Conservation (phyloP, 2,888 invertebrate species). For the Hypselothyrea guttata region DNA sequence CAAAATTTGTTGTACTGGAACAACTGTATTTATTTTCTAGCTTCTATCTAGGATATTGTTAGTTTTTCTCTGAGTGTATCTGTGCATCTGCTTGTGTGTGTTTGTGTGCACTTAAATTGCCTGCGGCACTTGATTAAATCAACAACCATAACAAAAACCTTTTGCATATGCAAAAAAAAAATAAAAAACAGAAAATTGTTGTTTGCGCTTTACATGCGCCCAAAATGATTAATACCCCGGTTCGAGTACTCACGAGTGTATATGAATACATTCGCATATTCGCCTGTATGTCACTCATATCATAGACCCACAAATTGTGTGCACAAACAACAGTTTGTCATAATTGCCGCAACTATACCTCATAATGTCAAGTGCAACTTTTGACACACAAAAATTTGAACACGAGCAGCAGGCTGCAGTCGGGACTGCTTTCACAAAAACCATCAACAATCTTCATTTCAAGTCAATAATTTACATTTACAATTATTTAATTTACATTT, state of each 20-base stretch:
- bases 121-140: slow-evolving; percentile 70
- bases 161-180: slow-evolving; percentile 54
- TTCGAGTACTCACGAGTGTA: slow-evolving; percentile 10
- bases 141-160: slow-evolving; percentile 46
- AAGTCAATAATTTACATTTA: no score
- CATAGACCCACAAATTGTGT: slow-evolving; percentile 34
- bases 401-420: slow-evolving; percentile 2
- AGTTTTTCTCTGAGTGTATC: no score
- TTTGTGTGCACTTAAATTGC: slow-evolving; percentile 52
- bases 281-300: slow-evolving; percentile 16
- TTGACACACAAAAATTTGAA: slow-evolving; percentile 20
- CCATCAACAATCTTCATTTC: no score
- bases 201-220: slow-evolving; percentile 51
- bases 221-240: slow-evolving; percentile 33
- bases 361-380: slow-evolving; percentile 69
- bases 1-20: no score
- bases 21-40: no score
- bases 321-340: slow-evolving; percentile 46
- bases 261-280: slow-evolving; percentile 6
- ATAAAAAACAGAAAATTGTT: slow-evolving; percentile 6
- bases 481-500: no score
- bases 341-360: slow-evolving; percentile 51
- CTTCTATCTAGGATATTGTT: no score
- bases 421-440: no score
- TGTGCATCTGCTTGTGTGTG: slow-evolving; percentile 13